These are phyloP conservation scores for Palloptera scutellata DNA, from an alignment of 2,888 invertebrate species.

Conservation along the genomic window DNA sequence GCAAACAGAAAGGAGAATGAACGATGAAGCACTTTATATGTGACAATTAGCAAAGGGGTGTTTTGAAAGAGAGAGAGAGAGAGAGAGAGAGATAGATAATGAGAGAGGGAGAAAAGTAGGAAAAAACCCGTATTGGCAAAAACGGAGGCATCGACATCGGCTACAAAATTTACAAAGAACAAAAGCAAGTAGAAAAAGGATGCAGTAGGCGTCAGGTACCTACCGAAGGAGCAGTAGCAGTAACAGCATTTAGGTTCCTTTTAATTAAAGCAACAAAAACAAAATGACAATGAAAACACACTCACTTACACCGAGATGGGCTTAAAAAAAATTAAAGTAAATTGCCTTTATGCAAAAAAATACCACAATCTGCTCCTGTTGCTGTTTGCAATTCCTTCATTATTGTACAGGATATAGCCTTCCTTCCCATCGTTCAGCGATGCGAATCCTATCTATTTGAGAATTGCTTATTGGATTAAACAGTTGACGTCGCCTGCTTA, in stretches of 20 bases:
- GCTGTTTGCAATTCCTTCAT: not conserved
- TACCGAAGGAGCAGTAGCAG: not conserved
- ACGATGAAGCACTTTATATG: conserved; percentile 12
- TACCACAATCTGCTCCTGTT: not conserved
- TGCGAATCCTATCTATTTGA: not conserved
- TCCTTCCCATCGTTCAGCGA: not conserved
- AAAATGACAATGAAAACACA: conserved; percentile 4
- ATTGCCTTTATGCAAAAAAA: not conserved
- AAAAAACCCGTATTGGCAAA: not conserved
- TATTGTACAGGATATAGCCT: not conserved
- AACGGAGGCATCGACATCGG: too few species aligned
- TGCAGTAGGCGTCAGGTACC: not conserved
- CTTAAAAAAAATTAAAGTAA: not conserved
- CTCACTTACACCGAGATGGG: too few species aligned
- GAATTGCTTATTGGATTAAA: not conserved
- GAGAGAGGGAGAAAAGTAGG: not conserved
- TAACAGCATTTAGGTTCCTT: conserved; percentile 6
- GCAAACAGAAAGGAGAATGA: conserved; percentile 8
- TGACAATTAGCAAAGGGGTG: conserved; percentile 18
- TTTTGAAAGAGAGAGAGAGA: not conserved
- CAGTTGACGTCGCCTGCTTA: not conserved
- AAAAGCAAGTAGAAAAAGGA: too few species aligned
- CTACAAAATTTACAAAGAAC: too few species aligned
- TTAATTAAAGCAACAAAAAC: conserved; percentile 17
- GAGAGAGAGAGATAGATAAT: not conserved